Percentiles rank a stretch among this genome's conserved stretches.
Evolutionary conservation across 2,113 vertebrate species (phyloP).

Genomic region (Microcebus lehilahytsara): DNA sequence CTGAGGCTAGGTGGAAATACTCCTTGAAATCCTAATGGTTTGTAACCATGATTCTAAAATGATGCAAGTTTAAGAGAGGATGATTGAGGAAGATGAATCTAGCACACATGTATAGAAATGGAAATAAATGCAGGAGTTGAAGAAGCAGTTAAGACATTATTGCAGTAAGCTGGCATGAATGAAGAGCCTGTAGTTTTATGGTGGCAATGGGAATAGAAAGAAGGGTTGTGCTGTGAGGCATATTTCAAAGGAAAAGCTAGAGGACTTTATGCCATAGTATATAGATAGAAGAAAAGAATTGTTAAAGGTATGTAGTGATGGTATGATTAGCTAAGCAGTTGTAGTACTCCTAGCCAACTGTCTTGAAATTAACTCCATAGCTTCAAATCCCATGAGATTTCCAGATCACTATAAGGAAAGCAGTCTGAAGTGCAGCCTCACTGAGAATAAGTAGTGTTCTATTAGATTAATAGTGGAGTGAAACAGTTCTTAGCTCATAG

Average conservation of each 20-base stretch:
- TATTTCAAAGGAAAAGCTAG: background rate
- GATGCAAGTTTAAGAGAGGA: background rate
- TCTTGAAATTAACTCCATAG: background rate
- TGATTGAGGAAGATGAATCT: background rate
- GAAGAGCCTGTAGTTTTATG: background rate
- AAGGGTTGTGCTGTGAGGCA: background rate
- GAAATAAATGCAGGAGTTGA: background rate
- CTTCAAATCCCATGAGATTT: background rate
- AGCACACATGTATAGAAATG: background rate
- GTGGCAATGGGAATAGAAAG: background rate
- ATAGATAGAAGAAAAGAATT: background rate
- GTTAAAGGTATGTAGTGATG: background rate
- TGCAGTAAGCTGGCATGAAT: background rate
- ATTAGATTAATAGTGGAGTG: background rate
- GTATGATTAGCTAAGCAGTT: background rate
- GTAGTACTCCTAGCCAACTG: background rate
- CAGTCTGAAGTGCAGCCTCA: background rate
- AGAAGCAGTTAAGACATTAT: background rate
- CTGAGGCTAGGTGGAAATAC: background rate
- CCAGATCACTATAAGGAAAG: background rate
- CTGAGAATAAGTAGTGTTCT: background rate
- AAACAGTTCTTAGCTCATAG: background rate
- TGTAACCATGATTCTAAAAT: background rate
- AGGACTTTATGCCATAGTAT: background rate
- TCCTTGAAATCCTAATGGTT: background rate